Conservation (phyloP, 2,797 vertebrate species). For the Enteromius treurensis region DNA sequence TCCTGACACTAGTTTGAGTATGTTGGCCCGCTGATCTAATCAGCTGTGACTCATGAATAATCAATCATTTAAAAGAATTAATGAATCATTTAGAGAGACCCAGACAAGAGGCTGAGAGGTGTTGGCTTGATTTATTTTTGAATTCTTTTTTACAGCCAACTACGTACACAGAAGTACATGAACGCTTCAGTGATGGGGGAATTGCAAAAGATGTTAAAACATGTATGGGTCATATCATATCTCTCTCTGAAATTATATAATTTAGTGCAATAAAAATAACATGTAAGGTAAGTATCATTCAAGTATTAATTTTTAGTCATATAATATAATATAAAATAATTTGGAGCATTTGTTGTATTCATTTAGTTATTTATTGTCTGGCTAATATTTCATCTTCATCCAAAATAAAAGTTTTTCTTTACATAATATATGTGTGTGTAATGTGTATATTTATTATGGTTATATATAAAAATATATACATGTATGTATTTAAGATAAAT, state of each 20-base stretch:
- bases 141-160: neutral
- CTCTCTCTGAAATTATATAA: neutral
- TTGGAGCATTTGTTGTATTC: neutral
- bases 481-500: too few relatives aligned
- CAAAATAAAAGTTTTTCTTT: too few relatives aligned
- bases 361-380: neutral
- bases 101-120: neutral
- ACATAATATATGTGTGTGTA: too few relatives aligned
- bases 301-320: neutral
- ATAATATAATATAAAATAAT: neutral
- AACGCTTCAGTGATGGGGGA: neutral
- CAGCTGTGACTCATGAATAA: conserved; percentile 11
- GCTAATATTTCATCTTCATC: neutral
- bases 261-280: neutral
- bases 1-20: conserved; percentile 5
- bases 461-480: too few relatives aligned
- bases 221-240: neutral
- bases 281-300: neutral
- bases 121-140: conserved; percentile 1
- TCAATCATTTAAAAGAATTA: conserved; percentile 10
- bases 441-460: too few relatives aligned
- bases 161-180: neutral
- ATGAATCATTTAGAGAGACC: conserved; percentile 29
- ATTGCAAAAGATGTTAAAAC: neutral
- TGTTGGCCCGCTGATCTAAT: neutral